Evolutionary conservation across 2,113 vertebrate genomes (phyloP).

Genomic region (Syrmaticus mikado): DNA sequence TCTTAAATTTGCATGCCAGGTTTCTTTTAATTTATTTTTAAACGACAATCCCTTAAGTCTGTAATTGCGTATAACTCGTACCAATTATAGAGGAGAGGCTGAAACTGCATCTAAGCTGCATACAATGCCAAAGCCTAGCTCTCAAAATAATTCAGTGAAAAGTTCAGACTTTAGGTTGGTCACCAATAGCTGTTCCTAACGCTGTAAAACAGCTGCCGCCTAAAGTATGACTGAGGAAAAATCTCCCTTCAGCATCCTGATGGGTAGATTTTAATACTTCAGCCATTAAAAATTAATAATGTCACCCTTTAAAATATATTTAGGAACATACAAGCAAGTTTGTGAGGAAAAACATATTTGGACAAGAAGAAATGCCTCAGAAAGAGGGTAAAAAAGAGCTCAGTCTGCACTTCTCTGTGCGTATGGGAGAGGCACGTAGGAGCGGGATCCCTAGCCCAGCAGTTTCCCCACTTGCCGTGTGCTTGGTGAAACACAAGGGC

Average conservation of each 20-base stretch:
- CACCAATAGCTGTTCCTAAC: neutral
- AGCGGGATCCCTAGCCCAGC: slow-evolving; percentile 54
- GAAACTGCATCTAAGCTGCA: neutral
- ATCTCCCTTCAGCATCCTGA: neutral
- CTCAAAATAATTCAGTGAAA: neutral
- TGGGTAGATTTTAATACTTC: neutral
- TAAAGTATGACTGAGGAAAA: neutral
- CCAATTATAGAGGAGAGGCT: neutral
- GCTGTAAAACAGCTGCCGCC: neutral
- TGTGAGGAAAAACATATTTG: neutral
- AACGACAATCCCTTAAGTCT: neutral
- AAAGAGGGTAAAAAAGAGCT: slow-evolving; percentile 62
- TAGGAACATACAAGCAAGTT: neutral
- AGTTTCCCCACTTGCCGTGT: slow-evolving; percentile 48
- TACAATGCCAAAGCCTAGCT: neutral
- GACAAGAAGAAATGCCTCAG: neutral
- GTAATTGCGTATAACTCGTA: neutral
- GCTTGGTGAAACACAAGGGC: slow-evolving; percentile 55
- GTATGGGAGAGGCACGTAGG: slow-evolving; percentile 51
- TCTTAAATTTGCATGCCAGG: neutral
- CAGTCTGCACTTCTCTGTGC: slow-evolving; percentile 65
- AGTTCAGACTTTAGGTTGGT: neutral
- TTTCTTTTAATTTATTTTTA: neutral
- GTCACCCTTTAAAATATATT: neutral
- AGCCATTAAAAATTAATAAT: slow-evolving; percentile 5